Evolutionary conservation across 2,113 vertebrate species (phyloP), one percentile per base, ranked within the genome.

Genomic region (Formicarius rufipectus): DNA sequence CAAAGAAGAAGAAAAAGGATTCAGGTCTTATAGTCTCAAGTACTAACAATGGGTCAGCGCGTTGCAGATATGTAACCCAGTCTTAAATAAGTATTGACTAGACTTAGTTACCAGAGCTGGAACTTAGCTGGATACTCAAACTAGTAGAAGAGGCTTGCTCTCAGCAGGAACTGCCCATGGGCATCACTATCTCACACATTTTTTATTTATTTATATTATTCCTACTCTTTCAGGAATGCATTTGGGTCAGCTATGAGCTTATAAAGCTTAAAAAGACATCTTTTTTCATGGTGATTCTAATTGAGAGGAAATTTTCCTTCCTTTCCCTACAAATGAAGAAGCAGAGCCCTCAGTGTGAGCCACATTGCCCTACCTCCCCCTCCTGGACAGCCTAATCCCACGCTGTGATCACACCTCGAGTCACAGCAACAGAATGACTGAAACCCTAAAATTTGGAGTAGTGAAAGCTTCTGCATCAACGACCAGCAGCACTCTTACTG

Each of bases 1-100:
- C 15, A 64, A 69, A 62, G 58, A 52, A 40, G 18, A 75, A 66
- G 25, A 47, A 71, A 84, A 64, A 47, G 3, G 16, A 64, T 73
- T 89, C 17, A 7, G 35, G 6, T 64, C 10, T 37, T 72, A 30
- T 0, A n/a, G 40, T 17, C 33, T 31, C 50, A 68, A 44, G 52
- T 60, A 35, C 8, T 39, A 44, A 39, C 30, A 59, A 55, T n/a
- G 33, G 8, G 25, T 74, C 1, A 0, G 42, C 37, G 30, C 0
- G 0, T 60, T 67, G 39, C 37, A 31, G 1, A 0, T 37, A 20
- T 9, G 33, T 10, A 69, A 62, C 33, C 37, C 33, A 8, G 0
- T n/a, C 10, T 44, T 60, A 58, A 31, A 4, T 35, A 25, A 79
- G 17, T 35, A 23, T 14, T 47, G 40, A 44, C 30, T 55, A 30